A percentile compares a stretch with the other conserved stretches of the same genome.
phyloP scores from a whole-genome alignment of 2,797 vertebrate species.

The Valencia hispanica region DNA sequence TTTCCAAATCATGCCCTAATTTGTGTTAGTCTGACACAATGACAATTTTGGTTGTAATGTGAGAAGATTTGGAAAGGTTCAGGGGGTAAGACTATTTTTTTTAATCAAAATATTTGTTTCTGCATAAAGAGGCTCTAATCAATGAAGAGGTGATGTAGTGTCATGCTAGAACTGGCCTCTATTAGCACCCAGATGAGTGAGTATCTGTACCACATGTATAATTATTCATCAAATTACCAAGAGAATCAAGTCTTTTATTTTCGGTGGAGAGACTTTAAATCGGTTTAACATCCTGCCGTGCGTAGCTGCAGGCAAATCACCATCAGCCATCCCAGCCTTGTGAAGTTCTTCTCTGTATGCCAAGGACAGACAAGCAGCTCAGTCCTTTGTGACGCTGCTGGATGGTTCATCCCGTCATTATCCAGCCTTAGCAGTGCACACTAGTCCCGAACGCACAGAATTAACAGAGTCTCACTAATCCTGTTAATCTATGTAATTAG shows the following conservation, averaged over 20 bases:
- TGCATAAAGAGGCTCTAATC: too few species aligned
- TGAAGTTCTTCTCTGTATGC: slow-evolving; percentile 33
- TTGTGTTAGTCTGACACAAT: too few species aligned
- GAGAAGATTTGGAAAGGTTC: too few species aligned
- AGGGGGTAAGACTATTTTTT: too few species aligned
- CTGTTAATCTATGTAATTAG: slow-evolving; percentile 48
- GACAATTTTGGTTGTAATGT: too few species aligned
- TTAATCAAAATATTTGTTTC: too few species aligned
- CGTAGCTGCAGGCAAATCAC: slow-evolving; percentile 22
- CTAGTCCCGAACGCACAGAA: slow-evolving; percentile 37
- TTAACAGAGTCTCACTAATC: slow-evolving; percentile 54
- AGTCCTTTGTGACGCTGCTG: slow-evolving; percentile 36
- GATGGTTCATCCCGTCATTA: slow-evolving; percentile 61
- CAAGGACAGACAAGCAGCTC: slow-evolving; percentile 48
- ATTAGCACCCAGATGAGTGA: too few species aligned
- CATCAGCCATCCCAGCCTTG: slow-evolving; percentile 24
- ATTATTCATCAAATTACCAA: not conserved
- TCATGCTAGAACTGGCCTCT: too few species aligned
- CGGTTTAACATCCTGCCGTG: slow-evolving; percentile 16
- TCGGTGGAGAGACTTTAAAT: slow-evolving; percentile 14
- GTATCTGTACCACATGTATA: not conserved
- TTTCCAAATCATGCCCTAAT: too few species aligned
- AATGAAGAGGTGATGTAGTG: too few species aligned
- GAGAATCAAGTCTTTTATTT: not conserved
- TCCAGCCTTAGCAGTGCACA: slow-evolving; percentile 53